A percentile compares a stretch with the other conserved stretches of the same genome.
Evolutionary conservation across 2,888 invertebrate species (phyloP).

Genomic region (Tetheella fluctuosa): DNA sequence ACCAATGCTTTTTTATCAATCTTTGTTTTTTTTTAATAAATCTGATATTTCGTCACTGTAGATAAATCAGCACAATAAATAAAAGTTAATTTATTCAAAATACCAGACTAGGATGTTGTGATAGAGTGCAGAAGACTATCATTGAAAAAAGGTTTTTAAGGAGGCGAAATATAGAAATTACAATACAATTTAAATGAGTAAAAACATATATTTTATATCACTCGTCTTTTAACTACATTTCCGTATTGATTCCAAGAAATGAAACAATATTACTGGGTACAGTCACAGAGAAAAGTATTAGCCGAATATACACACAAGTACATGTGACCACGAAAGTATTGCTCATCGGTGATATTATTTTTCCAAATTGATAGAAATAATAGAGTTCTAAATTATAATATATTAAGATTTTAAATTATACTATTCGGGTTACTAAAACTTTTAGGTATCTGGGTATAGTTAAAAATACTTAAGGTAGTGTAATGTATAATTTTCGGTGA

Average conservation of each 20-base stretch:
- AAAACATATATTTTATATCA: constrained; percentile 84
- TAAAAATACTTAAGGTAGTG: not conserved
- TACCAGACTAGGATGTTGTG: too few species aligned
- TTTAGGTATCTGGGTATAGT: too few species aligned
- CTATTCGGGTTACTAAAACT: too few species aligned
- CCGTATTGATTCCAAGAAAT: constrained; percentile 37
- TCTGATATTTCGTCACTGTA: too few species aligned
- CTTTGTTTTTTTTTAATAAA: too few species aligned
- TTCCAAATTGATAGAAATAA: not conserved
- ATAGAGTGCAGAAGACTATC: too few species aligned
- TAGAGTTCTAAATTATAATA: not conserved
- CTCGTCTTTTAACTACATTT: constrained; percentile 71
- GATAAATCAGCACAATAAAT: too few species aligned
- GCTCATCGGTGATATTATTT: constrained; percentile 1
- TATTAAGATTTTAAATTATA: too few species aligned
- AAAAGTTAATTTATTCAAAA: too few species aligned
- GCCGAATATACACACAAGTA: constrained; percentile 67
- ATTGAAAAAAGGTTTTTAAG: constrained; percentile 16
- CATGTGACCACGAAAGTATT: constrained; percentile 35
- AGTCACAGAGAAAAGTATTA: constrained; percentile 53
- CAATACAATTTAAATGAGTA: constrained; percentile 69
- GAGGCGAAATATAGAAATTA: constrained; percentile 48
- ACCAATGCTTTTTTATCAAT: too few species aligned
- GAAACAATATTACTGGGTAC: constrained; percentile 45
- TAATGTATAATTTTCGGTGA: not conserved